These are phyloP conservation scores for Zaprionus ornatus DNA, from an alignment of 1,140 invertebrate genomes.

Conservation along the genomic window DNA sequence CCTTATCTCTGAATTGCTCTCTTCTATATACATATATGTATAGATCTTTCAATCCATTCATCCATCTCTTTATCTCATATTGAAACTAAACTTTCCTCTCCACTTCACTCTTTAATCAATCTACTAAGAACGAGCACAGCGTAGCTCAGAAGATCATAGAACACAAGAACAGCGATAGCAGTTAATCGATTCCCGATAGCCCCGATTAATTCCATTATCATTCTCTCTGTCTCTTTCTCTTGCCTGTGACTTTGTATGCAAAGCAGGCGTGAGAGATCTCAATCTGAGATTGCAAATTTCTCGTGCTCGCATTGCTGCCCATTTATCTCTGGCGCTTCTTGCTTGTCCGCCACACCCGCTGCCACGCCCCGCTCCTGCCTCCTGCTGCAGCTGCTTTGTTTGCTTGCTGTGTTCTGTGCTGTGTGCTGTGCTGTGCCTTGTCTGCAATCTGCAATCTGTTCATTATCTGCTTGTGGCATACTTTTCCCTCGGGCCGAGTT, in stretches of 20 bases:
- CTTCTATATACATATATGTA: no score
- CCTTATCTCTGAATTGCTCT: no score
- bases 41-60: neutral
- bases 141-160: neutral
- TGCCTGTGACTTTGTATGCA: constrained; percentile 60
- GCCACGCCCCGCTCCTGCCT: neutral
- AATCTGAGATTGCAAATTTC: constrained; percentile 41
- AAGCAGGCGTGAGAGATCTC: constrained; percentile 53
- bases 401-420: neutral
- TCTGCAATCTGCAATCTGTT: constrained; percentile 56
- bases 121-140: neutral
- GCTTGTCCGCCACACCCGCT: neutral
- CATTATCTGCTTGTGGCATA: constrained; percentile 72
- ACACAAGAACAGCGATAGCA: neutral
- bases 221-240: neutral
- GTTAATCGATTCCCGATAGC: neutral
- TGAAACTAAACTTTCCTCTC: neutral
- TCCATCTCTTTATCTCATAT: neutral
- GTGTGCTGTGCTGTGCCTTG: neutral
- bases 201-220: neutral
- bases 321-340: constrained; percentile 44
- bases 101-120: neutral
- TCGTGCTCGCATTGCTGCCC: constrained; percentile 18
- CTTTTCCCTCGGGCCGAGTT: constrained; percentile 39
- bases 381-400: neutral